Evolutionary conservation across 1,140 invertebrate genomes (phyloP).

Genomic region (Whitmania pigra): DNA sequence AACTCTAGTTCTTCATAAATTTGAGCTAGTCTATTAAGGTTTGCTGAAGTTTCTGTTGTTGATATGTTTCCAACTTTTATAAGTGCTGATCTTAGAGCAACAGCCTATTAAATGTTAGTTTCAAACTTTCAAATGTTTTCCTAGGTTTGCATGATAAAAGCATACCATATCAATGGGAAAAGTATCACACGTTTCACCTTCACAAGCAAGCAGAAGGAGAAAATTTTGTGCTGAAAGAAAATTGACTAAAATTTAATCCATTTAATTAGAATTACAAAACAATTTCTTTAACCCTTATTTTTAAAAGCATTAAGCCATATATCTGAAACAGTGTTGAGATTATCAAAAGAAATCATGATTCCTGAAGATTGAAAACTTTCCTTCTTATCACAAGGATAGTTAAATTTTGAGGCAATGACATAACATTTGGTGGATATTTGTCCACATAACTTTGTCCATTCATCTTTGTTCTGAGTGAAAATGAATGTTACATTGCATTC

Average conservation of each 20-base stretch:
- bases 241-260: neutral
- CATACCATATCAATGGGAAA: no score
- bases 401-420: neutral
- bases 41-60: neutral
- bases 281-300: neutral
- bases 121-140: neutral
- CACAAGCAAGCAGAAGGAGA: no score
- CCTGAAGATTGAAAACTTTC: neutral
- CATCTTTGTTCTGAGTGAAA: neutral
- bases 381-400: no score
- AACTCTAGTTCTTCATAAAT: slow-evolving; percentile 4
- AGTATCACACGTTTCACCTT: no score
- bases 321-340: neutral
- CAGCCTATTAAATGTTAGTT: slow-evolving; percentile 11
- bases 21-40: slow-evolving; percentile 2
- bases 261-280: neutral
- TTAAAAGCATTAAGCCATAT: slow-evolving; percentile 2
- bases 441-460: slow-evolving; percentile 5
- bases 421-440: neutral
- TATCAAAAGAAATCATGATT: slow-evolving; percentile 1
- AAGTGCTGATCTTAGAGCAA: neutral
- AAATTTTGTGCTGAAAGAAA: no score
- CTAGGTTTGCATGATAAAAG: neutral
- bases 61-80: slow-evolving; percentile 5
- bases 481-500: neutral